phyloP scores from a whole-genome alignment of 2,113 vertebrate species.

The Ochotona princeps region DNA sequence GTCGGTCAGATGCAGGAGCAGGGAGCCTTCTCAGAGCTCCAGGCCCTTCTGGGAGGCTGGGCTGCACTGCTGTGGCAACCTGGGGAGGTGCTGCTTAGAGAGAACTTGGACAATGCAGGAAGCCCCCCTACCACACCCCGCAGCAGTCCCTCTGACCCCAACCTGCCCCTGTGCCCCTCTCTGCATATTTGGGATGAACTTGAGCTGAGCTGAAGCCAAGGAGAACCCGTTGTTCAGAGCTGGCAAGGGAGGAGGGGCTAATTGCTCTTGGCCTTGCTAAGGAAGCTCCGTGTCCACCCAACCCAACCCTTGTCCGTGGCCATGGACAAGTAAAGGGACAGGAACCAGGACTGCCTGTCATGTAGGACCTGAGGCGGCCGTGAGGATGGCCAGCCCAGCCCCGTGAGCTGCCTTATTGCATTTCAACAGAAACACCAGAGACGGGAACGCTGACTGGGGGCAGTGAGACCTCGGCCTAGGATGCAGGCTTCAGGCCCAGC shows the following conservation, averaged over 20 bases:
- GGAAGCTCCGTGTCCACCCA: neutral
- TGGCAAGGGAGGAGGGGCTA: too few species aligned
- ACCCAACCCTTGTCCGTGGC: neutral
- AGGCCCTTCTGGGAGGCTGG: neutral
- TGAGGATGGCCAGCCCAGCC: neutral
- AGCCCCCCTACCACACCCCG: neutral
- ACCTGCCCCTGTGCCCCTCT: neutral
- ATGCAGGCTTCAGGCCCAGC: constrained; percentile 50
- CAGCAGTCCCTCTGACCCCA: neutral
- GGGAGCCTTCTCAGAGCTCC: neutral
- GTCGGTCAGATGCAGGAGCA: too few species aligned
- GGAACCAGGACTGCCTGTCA: neutral
- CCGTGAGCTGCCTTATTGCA: constrained; percentile 70
- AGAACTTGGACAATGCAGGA: neutral
- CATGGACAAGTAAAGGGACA: neutral
- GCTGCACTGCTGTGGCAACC: neutral
- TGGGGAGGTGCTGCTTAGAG: neutral
- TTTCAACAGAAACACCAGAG: constrained; percentile 78
- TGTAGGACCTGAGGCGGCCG: neutral
- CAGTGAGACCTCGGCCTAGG: constrained; percentile 77
- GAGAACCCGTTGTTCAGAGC: neutral
- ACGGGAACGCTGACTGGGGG: constrained; percentile 72
- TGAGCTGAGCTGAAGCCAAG: neutral
- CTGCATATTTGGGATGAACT: neutral
- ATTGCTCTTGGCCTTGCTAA: neutral